Conservation (phyloP, 2,113 vertebrate species). For the Elaphurus davidianus region DNA sequence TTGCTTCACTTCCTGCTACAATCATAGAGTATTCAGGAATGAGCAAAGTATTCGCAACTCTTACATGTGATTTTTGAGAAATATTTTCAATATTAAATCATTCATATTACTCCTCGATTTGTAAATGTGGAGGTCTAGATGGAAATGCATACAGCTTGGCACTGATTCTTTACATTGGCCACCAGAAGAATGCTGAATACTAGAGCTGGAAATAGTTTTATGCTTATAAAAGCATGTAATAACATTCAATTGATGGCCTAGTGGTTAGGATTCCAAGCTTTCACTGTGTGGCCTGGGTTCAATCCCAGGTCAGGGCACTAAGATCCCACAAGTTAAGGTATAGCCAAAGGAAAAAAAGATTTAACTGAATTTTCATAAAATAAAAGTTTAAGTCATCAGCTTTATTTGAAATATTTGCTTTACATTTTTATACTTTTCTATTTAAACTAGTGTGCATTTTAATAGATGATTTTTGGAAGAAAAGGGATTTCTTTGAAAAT, state of each 20-base stretch:
- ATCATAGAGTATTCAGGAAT: background rate
- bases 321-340: background rate
- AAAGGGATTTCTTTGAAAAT: background rate
- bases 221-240: background rate
- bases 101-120: background rate
- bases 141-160: background rate
- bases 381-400: background rate
- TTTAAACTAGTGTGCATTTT: background rate
- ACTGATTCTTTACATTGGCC: background rate
- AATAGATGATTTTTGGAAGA: background rate
- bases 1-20: background rate
- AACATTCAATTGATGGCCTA: background rate
- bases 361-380: background rate
- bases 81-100: background rate
- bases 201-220: background rate
- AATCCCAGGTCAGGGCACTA: background rate
- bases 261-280: background rate
- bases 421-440: background rate
- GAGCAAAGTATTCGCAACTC: background rate
- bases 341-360: background rate
- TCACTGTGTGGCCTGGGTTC: background rate
- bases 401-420: background rate
- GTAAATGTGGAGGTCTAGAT: background rate
- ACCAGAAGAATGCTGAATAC: background rate
- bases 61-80: background rate